Evolutionary conservation across 2,888 invertebrate species (phyloP).

Genomic region (Drosophila pullipes): DNA sequence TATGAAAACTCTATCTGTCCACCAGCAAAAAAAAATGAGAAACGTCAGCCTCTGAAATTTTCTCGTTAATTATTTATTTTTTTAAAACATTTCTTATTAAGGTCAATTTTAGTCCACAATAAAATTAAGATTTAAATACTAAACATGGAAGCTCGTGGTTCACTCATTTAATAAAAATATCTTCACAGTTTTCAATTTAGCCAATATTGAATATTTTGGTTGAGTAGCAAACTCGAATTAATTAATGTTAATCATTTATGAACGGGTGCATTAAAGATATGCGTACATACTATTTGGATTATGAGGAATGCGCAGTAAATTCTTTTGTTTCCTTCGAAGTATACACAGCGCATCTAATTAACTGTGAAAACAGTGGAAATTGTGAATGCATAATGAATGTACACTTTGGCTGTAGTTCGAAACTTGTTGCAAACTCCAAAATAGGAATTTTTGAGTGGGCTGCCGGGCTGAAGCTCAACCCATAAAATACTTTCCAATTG

Average conservation of each 20-base stretch:
- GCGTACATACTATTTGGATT: background rate
- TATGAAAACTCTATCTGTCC: background rate
- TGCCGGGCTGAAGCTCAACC: background rate
- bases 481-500: slow-evolving; percentile 46
- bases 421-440: slow-evolving; percentile 24
- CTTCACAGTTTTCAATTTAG: background rate
- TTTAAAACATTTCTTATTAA: too few relatives aligned
- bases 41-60: background rate
- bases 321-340: background rate
- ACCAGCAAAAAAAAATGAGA: background rate
- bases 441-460: slow-evolving; percentile 12
- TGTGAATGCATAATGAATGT: slow-evolving; percentile 39
- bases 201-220: background rate
- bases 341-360: slow-evolving; percentile 52
- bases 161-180: background rate
- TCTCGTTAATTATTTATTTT: background rate
- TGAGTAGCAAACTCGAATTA: background rate
- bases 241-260: background rate
- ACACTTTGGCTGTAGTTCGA: slow-evolving; percentile 12
- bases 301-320: background rate
- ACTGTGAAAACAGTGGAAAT: slow-evolving; percentile 47
- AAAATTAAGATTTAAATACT: too few relatives aligned
- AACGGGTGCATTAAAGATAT: background rate
- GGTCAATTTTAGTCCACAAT: too few relatives aligned
- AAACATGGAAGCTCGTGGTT: too few relatives aligned